Percentiles rank a stretch among this genome's conserved stretches.
phyloP scores from a whole-genome alignment of 92 coral and sea anemone species.

The Parazoanthus atlanticus region DNA sequence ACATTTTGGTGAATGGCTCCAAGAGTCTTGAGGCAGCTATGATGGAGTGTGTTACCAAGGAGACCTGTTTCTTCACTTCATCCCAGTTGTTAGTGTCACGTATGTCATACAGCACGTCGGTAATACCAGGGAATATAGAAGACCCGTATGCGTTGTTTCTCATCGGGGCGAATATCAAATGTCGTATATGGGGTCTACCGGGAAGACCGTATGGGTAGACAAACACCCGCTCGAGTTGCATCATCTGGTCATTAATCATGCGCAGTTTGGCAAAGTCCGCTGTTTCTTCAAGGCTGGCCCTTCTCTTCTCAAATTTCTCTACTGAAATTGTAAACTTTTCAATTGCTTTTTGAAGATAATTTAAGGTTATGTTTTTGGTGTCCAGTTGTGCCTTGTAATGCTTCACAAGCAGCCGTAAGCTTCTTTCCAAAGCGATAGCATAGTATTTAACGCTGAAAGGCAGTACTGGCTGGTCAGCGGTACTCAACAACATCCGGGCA shows the following conservation, averaged over 20 bases:
- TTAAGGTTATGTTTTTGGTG: slow-evolving; percentile 58
- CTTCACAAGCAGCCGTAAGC: slow-evolving; percentile 36
- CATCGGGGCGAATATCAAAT: slow-evolving; percentile 82
- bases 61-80: slow-evolving; percentile 71
- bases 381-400: slow-evolving; percentile 42
- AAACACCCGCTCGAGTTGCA: slow-evolving; percentile 75
- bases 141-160: slow-evolving; percentile 69
- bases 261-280: slow-evolving; percentile 68
- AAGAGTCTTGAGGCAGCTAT: slow-evolving; percentile 67
- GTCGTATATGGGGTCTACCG: slow-evolving; percentile 74
- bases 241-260: slow-evolving; percentile 83
- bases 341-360: slow-evolving; percentile 50
- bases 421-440: slow-evolving; percentile 43
- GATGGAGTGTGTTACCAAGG: slow-evolving; percentile 73
- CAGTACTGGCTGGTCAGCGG: slow-evolving; percentile 65
- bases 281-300: slow-evolving; percentile 1
- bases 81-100: slow-evolving; percentile 74
- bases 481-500: slow-evolving; percentile 61
- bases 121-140: slow-evolving; percentile 75
- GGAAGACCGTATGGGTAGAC: slow-evolving; percentile 84
- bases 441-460: slow-evolving; percentile 69
- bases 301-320: slow-evolving; percentile 54
- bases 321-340: slow-evolving; percentile 40
- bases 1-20: slow-evolving; percentile 32
- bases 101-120: slow-evolving; percentile 68